phyloP scores from a whole-genome alignment of 2,797 vertebrate species.

The Argya squamiceps region DNA sequence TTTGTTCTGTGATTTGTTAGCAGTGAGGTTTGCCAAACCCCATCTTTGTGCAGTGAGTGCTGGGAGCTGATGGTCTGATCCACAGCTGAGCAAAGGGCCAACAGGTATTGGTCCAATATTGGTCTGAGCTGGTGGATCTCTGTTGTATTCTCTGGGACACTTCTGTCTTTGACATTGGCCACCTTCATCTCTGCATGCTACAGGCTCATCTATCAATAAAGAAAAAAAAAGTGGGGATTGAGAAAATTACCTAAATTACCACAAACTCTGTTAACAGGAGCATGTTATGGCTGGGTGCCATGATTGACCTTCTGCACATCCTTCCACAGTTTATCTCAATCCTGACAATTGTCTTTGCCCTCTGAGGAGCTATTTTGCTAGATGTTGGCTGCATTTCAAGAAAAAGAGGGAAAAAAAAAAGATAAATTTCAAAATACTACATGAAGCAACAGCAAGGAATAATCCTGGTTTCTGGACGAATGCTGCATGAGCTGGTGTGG shows the following conservation, averaged over 20 bases:
- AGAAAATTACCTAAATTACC: neutral
- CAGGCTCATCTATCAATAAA: neutral
- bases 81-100: neutral
- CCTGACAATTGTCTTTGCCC: neutral
- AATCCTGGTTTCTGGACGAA: neutral
- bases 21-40: neutral
- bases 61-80: neutral
- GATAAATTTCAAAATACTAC: neutral
- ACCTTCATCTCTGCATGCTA: neutral
- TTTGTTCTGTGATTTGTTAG: neutral
- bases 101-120: fast-evolving
- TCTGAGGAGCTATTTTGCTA: neutral
- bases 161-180: neutral
- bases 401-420: neutral
- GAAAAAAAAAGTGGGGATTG: neutral
- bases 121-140: neutral
- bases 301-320: neutral
- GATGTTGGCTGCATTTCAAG: neutral
- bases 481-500: neutral
- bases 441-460: neutral
- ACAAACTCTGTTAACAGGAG: neutral
- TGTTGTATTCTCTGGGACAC: neutral
- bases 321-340: neutral
- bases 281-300: neutral
- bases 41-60: neutral